Evolutionary conservation across 2,797 vertebrate genomes (phyloP).

Genomic region (Pseudochromis fuscus): DNA sequence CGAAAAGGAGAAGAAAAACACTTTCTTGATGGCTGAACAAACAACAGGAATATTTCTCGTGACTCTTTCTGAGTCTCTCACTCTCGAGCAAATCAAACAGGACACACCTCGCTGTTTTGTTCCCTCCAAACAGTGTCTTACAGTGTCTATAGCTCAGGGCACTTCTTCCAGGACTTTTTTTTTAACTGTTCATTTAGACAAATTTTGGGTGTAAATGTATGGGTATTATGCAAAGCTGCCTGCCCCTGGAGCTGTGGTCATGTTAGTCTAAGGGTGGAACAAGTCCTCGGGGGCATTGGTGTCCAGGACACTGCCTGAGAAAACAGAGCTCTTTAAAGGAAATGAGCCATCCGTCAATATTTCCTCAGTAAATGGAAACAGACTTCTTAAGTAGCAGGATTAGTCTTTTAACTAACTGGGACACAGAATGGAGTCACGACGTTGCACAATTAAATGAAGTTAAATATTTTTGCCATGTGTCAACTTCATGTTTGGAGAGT

Average conservation of each 20-base stretch:
- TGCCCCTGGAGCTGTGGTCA: slow-evolving; percentile 74
- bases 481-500: not conserved
- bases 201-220: slow-evolving; percentile 73
- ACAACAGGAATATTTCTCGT: slow-evolving; percentile 64
- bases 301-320: slow-evolving; percentile 70
- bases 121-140: slow-evolving; percentile 57
- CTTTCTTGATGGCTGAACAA: slow-evolving; percentile 64
- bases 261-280: slow-evolving; percentile 78
- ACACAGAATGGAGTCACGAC: slow-evolving; percentile 29
- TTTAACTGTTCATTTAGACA: slow-evolving; percentile 76
- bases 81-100: slow-evolving; percentile 72
- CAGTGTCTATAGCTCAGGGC: slow-evolving; percentile 78
- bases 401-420: slow-evolving; percentile 56
- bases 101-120: slow-evolving; percentile 71
- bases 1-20: slow-evolving; percentile 9
- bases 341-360: slow-evolving; percentile 80
- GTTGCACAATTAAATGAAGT: slow-evolving; percentile 33
- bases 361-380: slow-evolving; percentile 77
- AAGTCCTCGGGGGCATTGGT: slow-evolving; percentile 62
- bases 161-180: slow-evolving; percentile 66
- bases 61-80: slow-evolving; percentile 47
- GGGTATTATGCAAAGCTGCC: slow-evolving; percentile 69
- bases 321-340: slow-evolving; percentile 73
- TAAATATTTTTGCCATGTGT: slow-evolving; percentile 19
- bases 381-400: slow-evolving; percentile 68